Percentiles rank a stretch among this genome's conserved stretches.
These are phyloP conservation scores for Falco concolor DNA, from an alignment of 2,797 vertebrate genomes.

Conservation along the genomic window DNA sequence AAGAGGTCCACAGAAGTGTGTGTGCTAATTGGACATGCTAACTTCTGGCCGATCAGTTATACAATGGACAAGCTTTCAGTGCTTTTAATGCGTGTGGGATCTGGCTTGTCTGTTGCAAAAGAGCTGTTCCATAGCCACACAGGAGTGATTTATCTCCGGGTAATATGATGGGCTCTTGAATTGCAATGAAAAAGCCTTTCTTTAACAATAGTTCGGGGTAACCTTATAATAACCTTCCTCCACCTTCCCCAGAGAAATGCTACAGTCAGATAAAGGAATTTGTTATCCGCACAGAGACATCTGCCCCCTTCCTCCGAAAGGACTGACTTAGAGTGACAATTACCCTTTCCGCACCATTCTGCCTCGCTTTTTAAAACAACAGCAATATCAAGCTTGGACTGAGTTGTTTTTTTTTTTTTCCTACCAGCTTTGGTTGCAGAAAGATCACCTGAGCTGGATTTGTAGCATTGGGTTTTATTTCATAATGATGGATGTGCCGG, in stretches of 20 bases:
- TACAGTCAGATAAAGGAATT: constrained; percentile 9
- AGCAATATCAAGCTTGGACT: neutral
- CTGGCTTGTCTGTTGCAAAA: neutral
- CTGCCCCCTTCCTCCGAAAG: neutral
- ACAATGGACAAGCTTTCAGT: neutral
- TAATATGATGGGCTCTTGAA: constrained; percentile 1
- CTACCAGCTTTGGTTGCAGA: fast-evolving
- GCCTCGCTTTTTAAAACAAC: neutral
- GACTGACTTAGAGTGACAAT: neutral
- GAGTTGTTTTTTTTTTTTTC: neutral
- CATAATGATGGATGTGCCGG: neutral
- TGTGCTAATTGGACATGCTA: neutral
- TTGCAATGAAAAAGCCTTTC: neutral
- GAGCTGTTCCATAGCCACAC: neutral
- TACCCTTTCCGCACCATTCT: neutral
- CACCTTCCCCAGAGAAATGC: constrained; percentile 2
- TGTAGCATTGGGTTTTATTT: neutral
- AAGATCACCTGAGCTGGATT: neutral
- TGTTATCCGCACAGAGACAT: neutral
- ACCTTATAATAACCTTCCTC: neutral
- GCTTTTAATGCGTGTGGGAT: neutral
- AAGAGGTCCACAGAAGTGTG: neutral
- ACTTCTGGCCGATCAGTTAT: neutral
- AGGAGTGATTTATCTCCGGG: neutral
- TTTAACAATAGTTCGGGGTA: neutral